Evolutionary conservation across 2,888 invertebrate species (phyloP), one percentile per base, ranked within the genome.

Genomic region (Priocnemis perturbator): DNA sequence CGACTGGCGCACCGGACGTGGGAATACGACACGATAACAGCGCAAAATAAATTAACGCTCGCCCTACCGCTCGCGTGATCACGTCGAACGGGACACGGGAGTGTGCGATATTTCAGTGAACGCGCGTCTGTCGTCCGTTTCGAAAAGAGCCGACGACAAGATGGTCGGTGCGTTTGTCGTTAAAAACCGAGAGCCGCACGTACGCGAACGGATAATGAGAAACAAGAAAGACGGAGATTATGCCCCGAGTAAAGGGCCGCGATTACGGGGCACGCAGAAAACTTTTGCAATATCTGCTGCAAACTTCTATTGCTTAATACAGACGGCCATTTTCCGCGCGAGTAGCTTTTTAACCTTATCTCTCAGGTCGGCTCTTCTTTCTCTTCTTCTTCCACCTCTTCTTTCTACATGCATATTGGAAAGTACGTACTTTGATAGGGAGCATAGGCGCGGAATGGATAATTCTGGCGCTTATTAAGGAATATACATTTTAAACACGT

Each of bases 261-360:
- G 71, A 71, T 69, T 66, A 71, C 58, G 65, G 60, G 66, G 67
- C 61, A 47, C 57, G 62, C 64, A 48, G 55, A 50, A 26, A 74
- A 74, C 74, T 74, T 74, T 74, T 37, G 74, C 71, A 74, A 74
- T 74, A 74, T 74, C 74, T 71, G 65, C 70, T 67, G 20, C 50
- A 50, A 50, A 50, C 50, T 50, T 50, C 50, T 50, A 50, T 50
- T 61, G 66, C 53, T 71, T 71, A 69, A 71, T 71, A 60, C 64
- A 64, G 67, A 57, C 60, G 50, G 69, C 37, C 45, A 60, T 67
- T 67, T 62, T 48, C 47, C 23, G 21, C 60, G 60, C 52, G 60
- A 67, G 60, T 55, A 60, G 63, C 53, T 70, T 70, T 69, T 70
- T 66, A 60, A 67, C 61, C 64, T 64, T 62, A 52, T 50, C 17